Percentiles rank a stretch among this genome's conserved stretches.
These are phyloP conservation scores for Gymnobelideus leadbeateri DNA, from an alignment of 2,113 vertebrate species.

Conservation along the genomic window DNA sequence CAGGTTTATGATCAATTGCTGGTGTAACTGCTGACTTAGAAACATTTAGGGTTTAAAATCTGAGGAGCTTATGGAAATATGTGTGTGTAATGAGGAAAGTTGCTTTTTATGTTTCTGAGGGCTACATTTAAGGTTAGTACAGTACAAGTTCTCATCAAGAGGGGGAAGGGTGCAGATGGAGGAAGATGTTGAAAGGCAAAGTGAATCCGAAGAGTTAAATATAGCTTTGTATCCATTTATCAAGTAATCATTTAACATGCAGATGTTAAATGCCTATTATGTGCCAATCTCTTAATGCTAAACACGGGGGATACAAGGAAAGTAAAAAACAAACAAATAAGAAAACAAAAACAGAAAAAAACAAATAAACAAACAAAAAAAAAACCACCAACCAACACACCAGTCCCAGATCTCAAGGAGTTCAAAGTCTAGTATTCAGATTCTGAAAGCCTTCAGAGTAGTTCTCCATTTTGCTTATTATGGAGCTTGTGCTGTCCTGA, in stretches of 20 bases:
- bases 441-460: background rate
- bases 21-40: background rate
- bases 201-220: slow-evolving; percentile 7
- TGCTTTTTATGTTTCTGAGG: background rate
- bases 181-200: background rate
- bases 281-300: background rate
- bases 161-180: background rate
- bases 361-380: too few relatives aligned
- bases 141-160: background rate
- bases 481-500: background rate
- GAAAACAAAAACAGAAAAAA: background rate
- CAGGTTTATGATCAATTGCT: background rate
- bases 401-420: background rate
- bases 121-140: slow-evolving; percentile 13
- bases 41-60: slow-evolving; percentile 25
- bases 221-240: background rate
- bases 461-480: background rate
- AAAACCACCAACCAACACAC: background rate
- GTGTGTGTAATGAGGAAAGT: background rate
- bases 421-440: background rate
- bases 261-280: background rate
- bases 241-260: background rate
- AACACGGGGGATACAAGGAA: background rate
- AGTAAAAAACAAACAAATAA: background rate
- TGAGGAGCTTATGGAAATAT: slow-evolving; percentile 8